Evolutionary conservation across 2,888 invertebrate species (phyloP), one percentile per base, ranked within the genome.

Genomic region (Chaitophorus viminalis): DNA sequence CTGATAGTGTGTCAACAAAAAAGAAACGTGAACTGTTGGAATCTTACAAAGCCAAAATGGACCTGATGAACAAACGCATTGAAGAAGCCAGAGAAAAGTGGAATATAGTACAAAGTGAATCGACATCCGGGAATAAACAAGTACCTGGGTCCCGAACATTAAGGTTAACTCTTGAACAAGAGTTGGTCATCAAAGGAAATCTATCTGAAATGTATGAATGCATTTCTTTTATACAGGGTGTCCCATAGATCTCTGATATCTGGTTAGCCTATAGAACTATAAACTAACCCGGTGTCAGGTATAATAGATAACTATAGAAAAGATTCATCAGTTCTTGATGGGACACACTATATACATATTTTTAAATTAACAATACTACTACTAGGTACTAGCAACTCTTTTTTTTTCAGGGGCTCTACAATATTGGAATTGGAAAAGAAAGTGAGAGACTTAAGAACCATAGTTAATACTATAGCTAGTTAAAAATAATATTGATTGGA

Each of bases 401-500:
- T 14, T 68, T 29, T 52, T 60, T 81, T 3, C 39, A 87, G 87
- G 81, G 87, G 87, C 60, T 87, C 87, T 65, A 74, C 87, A n/a
- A 87, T 87, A 81, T 87, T 87, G n/a, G 87, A 87, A n/a, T 65
- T 87, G 46, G 87, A 87, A 6, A 81, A 52, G 60, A 87, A 81
- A 87, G 74, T 87, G 25, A 87, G 87, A 65, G 87, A 87, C 18
- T 74, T 87, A 25, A 79, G 81, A 75, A 33, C 33, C 2, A 31
- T 75, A 25, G 31, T 87, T 18, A 87, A 87, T 81, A 60, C 25
- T 46, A 31, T 87, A 31, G 25, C 65, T 31, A 81, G 39, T 81
- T 87, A 74, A 86, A 60, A 29, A 29, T 65, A 84, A 52, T 21
- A 72, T 52, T 31, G 31, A 74, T 33, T 21, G 25, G 74, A 74